Evolutionary conservation across 2,888 invertebrate genomes (phyloP).

Genomic region (Erpobdella octoculata): DNA sequence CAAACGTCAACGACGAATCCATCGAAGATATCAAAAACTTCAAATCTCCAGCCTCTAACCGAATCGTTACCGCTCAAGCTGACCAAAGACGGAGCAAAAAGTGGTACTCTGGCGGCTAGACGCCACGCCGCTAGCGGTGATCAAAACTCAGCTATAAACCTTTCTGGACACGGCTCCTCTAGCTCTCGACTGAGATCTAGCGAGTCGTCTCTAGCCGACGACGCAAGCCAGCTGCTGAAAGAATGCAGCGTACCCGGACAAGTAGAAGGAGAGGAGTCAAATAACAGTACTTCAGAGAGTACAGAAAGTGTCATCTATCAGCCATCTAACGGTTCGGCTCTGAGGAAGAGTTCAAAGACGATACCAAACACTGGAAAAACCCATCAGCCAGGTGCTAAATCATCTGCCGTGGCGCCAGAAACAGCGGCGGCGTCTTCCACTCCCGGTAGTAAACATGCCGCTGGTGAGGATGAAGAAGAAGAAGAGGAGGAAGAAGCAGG

Average conservation of each 20-base stretch:
- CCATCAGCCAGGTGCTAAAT: no score
- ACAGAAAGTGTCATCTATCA: not conserved
- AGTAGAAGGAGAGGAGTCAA: not conserved
- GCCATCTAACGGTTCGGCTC: not conserved
- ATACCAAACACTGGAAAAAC: not conserved
- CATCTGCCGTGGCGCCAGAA: no score
- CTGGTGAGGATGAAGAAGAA: not conserved
- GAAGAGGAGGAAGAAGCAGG: not conserved
- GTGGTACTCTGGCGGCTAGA: not conserved
- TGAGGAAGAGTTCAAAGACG: not conserved
- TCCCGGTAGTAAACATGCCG: not conserved
- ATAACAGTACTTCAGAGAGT: not conserved
- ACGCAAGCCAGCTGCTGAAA: not conserved
- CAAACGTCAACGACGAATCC: not conserved
- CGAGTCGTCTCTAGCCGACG: not conserved
- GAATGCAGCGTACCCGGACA: not conserved
- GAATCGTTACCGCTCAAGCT: not conserved
- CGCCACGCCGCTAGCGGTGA: not conserved
- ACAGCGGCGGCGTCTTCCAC: not conserved
- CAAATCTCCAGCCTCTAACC: constrained; percentile 4
- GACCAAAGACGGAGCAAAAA: not conserved
- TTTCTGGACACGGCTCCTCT: not conserved
- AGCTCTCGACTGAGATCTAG: not conserved
- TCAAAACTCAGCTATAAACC: no score
- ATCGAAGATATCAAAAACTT: not conserved